Evolutionary conservation across 2,888 invertebrate genomes (phyloP).

Genomic region (Pachliopta kotzebuea): DNA sequence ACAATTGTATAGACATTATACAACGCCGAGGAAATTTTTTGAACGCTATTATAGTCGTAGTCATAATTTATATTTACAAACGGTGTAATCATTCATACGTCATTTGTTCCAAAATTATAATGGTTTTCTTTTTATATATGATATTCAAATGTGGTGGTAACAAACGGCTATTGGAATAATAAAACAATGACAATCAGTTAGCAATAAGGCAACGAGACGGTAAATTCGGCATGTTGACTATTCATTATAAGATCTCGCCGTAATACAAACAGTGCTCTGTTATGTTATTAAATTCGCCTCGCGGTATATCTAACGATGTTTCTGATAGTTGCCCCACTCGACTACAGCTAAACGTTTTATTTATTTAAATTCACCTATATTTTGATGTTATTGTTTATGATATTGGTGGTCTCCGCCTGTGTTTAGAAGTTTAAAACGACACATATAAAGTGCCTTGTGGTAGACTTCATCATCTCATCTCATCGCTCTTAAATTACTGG

Average conservation of each 20-base stretch:
- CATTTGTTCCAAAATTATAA: not conserved
- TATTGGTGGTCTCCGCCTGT: no score
- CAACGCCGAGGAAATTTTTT: no score
- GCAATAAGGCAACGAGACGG: conserved; percentile 40
- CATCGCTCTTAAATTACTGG: no score
- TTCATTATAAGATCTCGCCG: conserved; percentile 72
- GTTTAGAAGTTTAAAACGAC: no score
- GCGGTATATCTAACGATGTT: conserved; percentile 38
- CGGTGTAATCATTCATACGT: not conserved
- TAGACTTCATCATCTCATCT: no score
- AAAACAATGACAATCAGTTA: conserved; percentile 58
- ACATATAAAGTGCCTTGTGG: no score
- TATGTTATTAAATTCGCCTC: conserved; percentile 68
- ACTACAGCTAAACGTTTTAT: no score
- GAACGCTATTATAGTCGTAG: not conserved
- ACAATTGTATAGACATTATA: no score
- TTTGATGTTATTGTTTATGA: no score
- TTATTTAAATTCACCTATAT: no score
- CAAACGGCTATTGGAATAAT: conserved; percentile 39
- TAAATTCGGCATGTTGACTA: conserved; percentile 66
- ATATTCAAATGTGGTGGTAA: conserved; percentile 28
- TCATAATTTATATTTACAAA: not conserved
- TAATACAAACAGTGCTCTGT: conserved; percentile 64
- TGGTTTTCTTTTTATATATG: conserved; percentile 26
- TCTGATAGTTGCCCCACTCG: conserved; percentile 3